A percentile compares a stretch with the other conserved stretches of the same genome.
Evolutionary conservation across 2,797 vertebrate species (phyloP).

Genomic region (Potorous gilbertii): DNA sequence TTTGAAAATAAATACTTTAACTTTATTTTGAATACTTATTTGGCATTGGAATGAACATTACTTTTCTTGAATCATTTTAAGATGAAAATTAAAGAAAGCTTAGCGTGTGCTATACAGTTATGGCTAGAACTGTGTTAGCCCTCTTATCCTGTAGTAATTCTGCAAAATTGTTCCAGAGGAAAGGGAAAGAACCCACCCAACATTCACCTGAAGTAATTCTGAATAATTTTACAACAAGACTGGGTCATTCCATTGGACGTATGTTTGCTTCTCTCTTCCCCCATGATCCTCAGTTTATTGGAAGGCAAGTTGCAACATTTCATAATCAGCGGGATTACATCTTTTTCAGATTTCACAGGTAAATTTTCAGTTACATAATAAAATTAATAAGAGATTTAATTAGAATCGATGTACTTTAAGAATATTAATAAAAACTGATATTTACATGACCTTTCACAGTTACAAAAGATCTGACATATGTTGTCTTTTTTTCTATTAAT

Average conservation of each 20-base stretch:
- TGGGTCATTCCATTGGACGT: conserved; percentile 94
- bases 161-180: conserved; percentile 85
- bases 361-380: conserved; percentile 5
- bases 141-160: conserved; percentile 22
- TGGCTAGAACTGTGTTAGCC: background rate
- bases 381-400: background rate
- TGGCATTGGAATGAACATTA: conserved; percentile 6
- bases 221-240: conserved; percentile 96
- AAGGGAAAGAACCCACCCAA: conserved; percentile 93
- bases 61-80: background rate
- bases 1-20: background rate
- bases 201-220: conserved; percentile 97
- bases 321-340: conserved; percentile 99
- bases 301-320: conserved; percentile 97
- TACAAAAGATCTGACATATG: conserved; percentile 24
- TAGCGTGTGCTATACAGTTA: background rate
- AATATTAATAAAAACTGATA: background rate
- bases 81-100: background rate
- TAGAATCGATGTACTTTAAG: background rate
- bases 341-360: conserved; percentile 99
- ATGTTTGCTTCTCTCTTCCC: conserved; percentile 97
- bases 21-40: background rate
- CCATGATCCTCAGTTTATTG: conserved; percentile 95
- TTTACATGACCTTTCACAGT: conserved; percentile 17
- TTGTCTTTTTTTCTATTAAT: conserved; percentile 31